These are phyloP conservation scores for Papilio demoleus DNA, from an alignment of 2,888 invertebrate genomes.

Conservation along the genomic window DNA sequence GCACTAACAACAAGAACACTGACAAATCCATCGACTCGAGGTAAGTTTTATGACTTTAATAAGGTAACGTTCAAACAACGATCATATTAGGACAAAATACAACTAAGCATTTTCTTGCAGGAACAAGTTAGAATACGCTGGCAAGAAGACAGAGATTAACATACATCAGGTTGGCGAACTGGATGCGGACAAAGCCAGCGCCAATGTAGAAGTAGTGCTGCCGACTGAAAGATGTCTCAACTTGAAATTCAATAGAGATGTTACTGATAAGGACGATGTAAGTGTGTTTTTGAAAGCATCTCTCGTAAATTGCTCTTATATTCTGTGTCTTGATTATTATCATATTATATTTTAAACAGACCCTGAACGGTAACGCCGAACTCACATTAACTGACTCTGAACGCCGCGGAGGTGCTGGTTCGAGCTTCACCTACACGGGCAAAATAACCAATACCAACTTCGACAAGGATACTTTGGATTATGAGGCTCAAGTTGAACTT, in stretches of 20 bases:
- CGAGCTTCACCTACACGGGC: constrained; percentile 64
- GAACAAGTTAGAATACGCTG: constrained; percentile 74
- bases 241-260: constrained; percentile 66
- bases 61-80: too few relatives aligned
- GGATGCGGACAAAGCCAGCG: constrained; percentile 59
- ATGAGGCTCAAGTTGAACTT: constrained; percentile 66
- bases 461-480: constrained; percentile 60
- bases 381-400: constrained; percentile 63
- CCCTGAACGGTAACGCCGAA: constrained; percentile 63
- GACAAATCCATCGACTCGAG: constrained; percentile 84
- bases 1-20: constrained; percentile 84
- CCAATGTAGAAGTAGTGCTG: constrained; percentile 69
- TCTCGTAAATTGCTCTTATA: neutral
- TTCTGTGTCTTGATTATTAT: too few relatives aligned
- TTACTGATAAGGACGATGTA: constrained; percentile 59
- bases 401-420: constrained; percentile 67
- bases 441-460: constrained; percentile 64
- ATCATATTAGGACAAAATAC: neutral
- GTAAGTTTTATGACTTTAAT: constrained; percentile 68
- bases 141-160: constrained; percentile 71
- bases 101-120: constrained; percentile 53
- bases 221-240: constrained; percentile 73
- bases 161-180: constrained; percentile 57
- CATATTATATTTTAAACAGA: constrained; percentile 50
- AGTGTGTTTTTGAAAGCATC: constrained; percentile 45